A percentile compares a stretch with the other conserved stretches of the same genome.
Conservation (phyloP, 2,888 invertebrate species). For the Amblyteles armatorius region DNA sequence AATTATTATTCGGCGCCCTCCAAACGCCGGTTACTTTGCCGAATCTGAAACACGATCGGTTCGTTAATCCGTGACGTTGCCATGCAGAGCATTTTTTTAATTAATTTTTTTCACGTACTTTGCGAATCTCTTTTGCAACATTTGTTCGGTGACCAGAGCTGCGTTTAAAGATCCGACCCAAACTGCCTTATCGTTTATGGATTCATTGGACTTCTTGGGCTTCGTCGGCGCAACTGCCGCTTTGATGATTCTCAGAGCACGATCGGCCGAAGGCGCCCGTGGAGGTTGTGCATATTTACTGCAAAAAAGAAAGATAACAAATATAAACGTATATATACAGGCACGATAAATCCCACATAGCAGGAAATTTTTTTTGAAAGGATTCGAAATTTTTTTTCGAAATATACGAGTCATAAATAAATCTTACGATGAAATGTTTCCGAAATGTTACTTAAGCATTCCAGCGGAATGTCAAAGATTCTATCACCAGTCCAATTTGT, state of each 20-base stretch:
- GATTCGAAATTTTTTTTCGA: no score
- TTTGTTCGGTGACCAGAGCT: conserved; percentile 19
- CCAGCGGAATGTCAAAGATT: no score
- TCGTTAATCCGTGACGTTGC: conserved; percentile 2
- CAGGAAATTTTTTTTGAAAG: neutral
- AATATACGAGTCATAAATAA: no score
- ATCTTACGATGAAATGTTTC: no score
- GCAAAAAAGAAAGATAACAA: neutral
- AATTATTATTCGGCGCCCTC: conserved; percentile 19
- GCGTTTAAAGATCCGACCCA: conserved; percentile 62
- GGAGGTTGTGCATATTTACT: conserved; percentile 7
- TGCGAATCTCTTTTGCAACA: conserved; percentile 57
- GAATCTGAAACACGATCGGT: conserved; percentile 55
- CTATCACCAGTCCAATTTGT: no score
- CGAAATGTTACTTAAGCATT: no score
- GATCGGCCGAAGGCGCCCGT: conserved; percentile 38
- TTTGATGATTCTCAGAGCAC: conserved; percentile 59
- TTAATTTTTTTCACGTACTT: conserved; percentile 35
- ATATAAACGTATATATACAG: neutral
- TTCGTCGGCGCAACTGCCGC: conserved; percentile 26
- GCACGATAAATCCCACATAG: neutral
- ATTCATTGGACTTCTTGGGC: conserved; percentile 12
- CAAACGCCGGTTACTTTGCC: conserved; percentile 59
- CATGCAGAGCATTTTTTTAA: neutral
- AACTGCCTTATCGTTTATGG: conserved; percentile 56